A percentile compares a stretch with the other conserved stretches of the same genome.
phyloP scores from a whole-genome alignment of 2,113 vertebrate species.

The Pteruthius melanotis region DNA sequence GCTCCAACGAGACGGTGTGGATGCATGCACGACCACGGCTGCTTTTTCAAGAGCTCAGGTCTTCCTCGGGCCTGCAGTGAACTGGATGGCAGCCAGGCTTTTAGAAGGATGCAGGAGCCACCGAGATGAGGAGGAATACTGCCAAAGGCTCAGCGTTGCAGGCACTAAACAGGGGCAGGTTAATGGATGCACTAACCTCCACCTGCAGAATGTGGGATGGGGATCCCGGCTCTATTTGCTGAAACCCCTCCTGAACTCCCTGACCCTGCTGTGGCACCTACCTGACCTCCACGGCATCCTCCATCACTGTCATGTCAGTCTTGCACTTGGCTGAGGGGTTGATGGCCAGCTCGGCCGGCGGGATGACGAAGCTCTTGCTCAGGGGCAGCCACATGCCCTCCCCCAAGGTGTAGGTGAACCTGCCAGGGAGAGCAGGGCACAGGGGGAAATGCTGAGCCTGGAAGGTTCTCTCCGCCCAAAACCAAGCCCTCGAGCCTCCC shows the following conservation, averaged over 20 bases:
- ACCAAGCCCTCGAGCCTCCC: neutral
- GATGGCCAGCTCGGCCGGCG: slow-evolving; percentile 94
- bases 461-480: neutral
- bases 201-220: neutral
- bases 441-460: neutral
- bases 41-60: neutral
- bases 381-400: slow-evolving; percentile 98
- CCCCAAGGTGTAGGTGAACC: slow-evolving; percentile 96
- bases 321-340: slow-evolving; percentile 98
- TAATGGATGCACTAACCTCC: neutral
- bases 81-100: neutral
- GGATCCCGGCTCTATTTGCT: neutral
- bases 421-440: slow-evolving; percentile 48
- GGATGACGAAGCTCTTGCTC: slow-evolving; percentile 98
- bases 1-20: rapidly evolving
- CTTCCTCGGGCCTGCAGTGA: neutral
- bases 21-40: rapidly evolving
- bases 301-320: slow-evolving; percentile 99
- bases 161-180: neutral
- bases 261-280: neutral
- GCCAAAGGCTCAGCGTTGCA: neutral
- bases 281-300: slow-evolving; percentile 96
- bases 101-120: neutral
- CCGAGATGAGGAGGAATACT: neutral
- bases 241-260: neutral